Percentiles rank a stretch among this genome's conserved stretches.
These are phyloP conservation scores for Lordiphosa andalusiaca DNA, from an alignment of 2,888 invertebrate species.

Conservation along the genomic window DNA sequence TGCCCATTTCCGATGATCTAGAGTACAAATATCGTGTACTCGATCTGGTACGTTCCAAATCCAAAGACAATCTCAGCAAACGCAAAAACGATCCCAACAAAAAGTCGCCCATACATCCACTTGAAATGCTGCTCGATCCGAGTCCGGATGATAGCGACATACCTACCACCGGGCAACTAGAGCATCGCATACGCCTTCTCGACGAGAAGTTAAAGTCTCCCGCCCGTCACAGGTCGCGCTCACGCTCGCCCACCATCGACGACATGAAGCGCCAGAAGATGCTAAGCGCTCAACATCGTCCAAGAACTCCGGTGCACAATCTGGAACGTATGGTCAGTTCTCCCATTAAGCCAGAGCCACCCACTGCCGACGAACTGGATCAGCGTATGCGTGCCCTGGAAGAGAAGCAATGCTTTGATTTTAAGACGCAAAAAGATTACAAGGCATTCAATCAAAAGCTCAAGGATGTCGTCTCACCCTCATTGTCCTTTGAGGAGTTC, in stretches of 20 bases:
- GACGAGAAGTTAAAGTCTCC: slow-evolving; percentile 66
- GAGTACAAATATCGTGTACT: slow-evolving; percentile 72
- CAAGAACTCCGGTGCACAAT: slow-evolving; percentile 62
- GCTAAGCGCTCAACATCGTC: slow-evolving; percentile 45
- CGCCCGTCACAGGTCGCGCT: slow-evolving; percentile 54
- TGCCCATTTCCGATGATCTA: slow-evolving; percentile 62
- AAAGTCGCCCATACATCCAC: slow-evolving; percentile 72
- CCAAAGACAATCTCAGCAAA: slow-evolving; percentile 55
- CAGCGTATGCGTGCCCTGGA: slow-evolving; percentile 72
- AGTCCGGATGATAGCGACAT: slow-evolving; percentile 71
- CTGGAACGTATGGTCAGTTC: slow-evolving; percentile 64
- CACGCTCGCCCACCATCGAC: slow-evolving; percentile 71
- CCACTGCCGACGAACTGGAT: slow-evolving; percentile 74
- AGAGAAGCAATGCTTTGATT: slow-evolving; percentile 69
- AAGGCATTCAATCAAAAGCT: slow-evolving; percentile 75
- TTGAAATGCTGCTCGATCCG: slow-evolving; percentile 76
- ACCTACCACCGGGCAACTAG: slow-evolving; percentile 76
- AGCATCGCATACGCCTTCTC: slow-evolving; percentile 75
- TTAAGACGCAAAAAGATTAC: slow-evolving; percentile 74
- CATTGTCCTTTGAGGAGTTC: slow-evolving; percentile 69
- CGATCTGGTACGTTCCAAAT: slow-evolving; percentile 68
- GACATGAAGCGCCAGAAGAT: slow-evolving; percentile 63
- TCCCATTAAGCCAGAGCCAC: slow-evolving; percentile 63
- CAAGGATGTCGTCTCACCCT: slow-evolving; percentile 70
- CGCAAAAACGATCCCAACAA: slow-evolving; percentile 55